phyloP scores from a whole-genome alignment of 2,113 vertebrate species.

The Eurystomus gularis region DNA sequence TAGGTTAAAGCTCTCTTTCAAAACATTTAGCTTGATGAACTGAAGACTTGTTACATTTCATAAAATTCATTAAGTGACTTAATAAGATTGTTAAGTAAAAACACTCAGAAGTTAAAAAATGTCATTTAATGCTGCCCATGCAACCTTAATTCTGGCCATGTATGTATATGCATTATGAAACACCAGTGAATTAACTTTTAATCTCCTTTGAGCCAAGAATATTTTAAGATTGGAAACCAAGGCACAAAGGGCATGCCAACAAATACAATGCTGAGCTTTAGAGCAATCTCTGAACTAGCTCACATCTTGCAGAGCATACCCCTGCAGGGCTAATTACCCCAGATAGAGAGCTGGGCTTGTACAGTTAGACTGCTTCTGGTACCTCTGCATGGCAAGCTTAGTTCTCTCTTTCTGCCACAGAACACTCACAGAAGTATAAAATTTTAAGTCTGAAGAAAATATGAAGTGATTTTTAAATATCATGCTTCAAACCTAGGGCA shows the following conservation, averaged over 20 bases:
- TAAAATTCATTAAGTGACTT: constrained; percentile 50
- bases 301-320: not conserved
- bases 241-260: constrained; percentile 34
- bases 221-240: constrained; percentile 52
- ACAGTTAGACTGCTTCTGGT: not conserved
- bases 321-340: constrained; percentile 39
- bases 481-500: not conserved
- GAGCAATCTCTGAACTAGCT: not conserved
- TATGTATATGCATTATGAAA: constrained; percentile 3
- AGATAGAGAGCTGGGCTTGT: not conserved
- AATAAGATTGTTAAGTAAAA: constrained; percentile 44
- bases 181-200: constrained; percentile 58
- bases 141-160: not conserved
- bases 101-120: constrained; percentile 31
- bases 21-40: constrained; percentile 39
- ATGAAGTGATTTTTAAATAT: not conserved
- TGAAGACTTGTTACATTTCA: not conserved
- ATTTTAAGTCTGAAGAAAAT: not conserved
- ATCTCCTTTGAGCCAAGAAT: constrained; percentile 43
- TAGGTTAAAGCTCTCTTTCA: constrained; percentile 28
- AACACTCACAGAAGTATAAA: not conserved
- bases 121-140: not conserved
- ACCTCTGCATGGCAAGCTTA: not conserved
- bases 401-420: not conserved
- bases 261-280: constrained; percentile 33